phyloP scores from a whole-genome alignment of 2,113 vertebrate genomes.

The Tetrax tetrax region DNA sequence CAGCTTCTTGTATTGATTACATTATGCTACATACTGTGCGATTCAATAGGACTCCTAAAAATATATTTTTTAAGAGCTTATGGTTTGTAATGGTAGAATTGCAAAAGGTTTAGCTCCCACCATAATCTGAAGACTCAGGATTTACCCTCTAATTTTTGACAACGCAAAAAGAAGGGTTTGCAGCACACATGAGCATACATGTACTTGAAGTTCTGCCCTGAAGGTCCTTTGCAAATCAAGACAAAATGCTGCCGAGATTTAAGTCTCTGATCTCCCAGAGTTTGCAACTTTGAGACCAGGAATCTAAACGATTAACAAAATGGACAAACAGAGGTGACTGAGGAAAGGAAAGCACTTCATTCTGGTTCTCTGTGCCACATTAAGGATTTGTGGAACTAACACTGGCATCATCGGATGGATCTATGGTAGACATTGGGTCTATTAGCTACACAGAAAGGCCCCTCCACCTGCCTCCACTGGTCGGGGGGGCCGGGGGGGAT shows the following conservation, averaged over 20 bases:
- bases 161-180: not conserved
- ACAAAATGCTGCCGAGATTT: not conserved
- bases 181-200: not conserved
- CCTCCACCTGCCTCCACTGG: not conserved
- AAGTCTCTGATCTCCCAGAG: not conserved
- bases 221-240: not conserved
- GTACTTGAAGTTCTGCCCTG: not conserved
- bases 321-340: not conserved
- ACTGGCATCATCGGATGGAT: not conserved
- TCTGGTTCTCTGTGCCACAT: not conserved
- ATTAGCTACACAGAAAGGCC: not conserved
- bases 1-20: constrained; percentile 72
- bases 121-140: not conserved
- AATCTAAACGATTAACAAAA: not conserved
- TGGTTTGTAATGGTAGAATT: constrained; percentile 30
- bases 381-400: not conserved
- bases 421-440: not conserved
- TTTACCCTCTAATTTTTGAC: not conserved
- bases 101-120: constrained; percentile 34
- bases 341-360: not conserved
- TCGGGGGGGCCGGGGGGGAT: not conserved
- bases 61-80: constrained; percentile 64
- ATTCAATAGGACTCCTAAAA: constrained; percentile 70
- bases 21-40: constrained; percentile 68
- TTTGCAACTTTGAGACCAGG: not conserved